These are phyloP conservation scores for Drosophila subsilvestris DNA, from an alignment of 2,888 invertebrate species.

Conservation along the genomic window DNA sequence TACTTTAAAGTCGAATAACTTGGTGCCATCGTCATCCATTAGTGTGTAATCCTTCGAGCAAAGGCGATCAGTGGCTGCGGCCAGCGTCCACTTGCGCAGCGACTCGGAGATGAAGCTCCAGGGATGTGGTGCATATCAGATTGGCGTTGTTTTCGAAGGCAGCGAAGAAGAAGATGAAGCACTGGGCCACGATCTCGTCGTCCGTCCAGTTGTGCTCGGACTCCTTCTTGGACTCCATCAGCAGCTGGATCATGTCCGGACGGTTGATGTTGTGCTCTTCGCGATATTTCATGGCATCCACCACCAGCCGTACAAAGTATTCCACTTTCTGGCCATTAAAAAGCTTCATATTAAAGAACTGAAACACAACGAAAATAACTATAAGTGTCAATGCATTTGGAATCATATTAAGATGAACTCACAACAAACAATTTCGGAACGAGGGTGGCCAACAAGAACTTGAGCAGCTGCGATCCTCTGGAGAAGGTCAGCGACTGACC, in stretches of 20 bases:
- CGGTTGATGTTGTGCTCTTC: conserved; percentile 83
- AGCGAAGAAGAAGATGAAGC: conserved; percentile 85
- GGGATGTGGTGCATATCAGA: conserved; percentile 84
- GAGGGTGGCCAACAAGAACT: conserved; percentile 60
- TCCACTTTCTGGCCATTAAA: conserved; percentile 60
- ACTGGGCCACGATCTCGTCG: conserved; percentile 85
- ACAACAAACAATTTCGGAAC: conserved; percentile 63
- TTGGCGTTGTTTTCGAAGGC: conserved; percentile 85
- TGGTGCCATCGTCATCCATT: conserved; percentile 82
- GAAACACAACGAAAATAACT: fast-evolving
- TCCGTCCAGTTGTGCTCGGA: conserved; percentile 67
- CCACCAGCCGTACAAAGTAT: conserved; percentile 83
- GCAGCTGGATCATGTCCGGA: conserved; percentile 86
- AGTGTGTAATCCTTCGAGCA: conserved; percentile 85
- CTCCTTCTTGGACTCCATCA: conserved; percentile 85
- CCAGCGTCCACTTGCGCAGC: conserved; percentile 85
- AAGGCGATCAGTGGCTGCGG: conserved; percentile 83
- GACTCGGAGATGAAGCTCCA: conserved; percentile 86
- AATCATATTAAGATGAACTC: background rate
- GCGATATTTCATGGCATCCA: conserved; percentile 83
- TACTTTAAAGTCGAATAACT: conserved; percentile 85
- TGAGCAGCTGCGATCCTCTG: conserved; percentile 62
- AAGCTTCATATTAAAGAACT: conserved; percentile 54
- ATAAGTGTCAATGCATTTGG: background rate
- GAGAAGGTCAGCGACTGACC: conserved; percentile 65